Percentiles rank a stretch among this genome's conserved stretches.
Conservation (phyloP, 2,797 vertebrate species). For the Chaetophractus vellerosus region DNA sequence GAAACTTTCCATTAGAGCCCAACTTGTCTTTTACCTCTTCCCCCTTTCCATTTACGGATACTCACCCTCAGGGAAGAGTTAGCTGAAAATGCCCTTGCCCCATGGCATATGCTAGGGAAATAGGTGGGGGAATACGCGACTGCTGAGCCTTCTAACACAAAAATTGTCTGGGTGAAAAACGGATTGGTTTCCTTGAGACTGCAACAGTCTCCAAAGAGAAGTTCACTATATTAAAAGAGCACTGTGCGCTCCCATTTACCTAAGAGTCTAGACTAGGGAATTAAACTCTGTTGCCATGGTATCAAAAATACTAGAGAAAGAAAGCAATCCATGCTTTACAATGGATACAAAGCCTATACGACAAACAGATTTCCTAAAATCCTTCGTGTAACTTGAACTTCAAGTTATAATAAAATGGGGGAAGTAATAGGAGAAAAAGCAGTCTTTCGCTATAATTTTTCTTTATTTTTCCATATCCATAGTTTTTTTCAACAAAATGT, state of each 20-base stretch:
- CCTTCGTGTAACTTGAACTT: background rate
- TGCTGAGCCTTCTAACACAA: background rate
- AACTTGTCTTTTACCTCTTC: background rate
- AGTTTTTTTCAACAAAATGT: constrained; percentile 29
- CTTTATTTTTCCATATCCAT: background rate
- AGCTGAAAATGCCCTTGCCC: constrained; percentile 28
- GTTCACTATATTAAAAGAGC: constrained; percentile 50
- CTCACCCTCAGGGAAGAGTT: constrained; percentile 3
- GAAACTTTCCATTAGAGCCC: constrained; percentile 36
- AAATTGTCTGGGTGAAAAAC: background rate
- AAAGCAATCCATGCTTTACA: background rate
- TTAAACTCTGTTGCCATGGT: constrained; percentile 30
- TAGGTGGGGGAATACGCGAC: background rate
- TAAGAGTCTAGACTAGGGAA: background rate
- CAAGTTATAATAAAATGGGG: constrained; percentile 16
- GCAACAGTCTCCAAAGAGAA: background rate
- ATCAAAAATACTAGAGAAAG: constrained; percentile 42
- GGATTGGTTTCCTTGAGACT: background rate
- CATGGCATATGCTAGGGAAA: background rate
- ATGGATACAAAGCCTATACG: background rate
- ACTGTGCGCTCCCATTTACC: background rate
- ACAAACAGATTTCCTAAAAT: constrained; percentile 9
- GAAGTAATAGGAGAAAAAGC: background rate
- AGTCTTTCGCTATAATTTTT: background rate
- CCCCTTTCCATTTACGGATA: constrained; percentile 15